Base-by-base conservation (phyloP, 2,113 vertebrate genomes). In the Melozone crissalis region DNA sequence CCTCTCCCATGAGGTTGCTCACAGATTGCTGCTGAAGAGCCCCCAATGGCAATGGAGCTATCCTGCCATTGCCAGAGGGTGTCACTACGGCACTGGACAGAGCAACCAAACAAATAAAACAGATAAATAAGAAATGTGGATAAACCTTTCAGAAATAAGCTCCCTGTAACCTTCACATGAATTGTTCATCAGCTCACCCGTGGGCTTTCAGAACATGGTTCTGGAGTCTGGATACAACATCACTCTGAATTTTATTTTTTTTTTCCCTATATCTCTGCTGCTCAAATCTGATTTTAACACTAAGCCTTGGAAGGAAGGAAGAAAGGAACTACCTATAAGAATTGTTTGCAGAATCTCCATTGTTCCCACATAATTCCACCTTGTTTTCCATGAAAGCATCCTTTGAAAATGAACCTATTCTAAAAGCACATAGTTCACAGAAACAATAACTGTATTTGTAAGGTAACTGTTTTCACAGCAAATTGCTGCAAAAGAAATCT, bases 1-100 rank as follows among this genome's bases (percentile, higher is more conserved):
- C 59, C 75, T 74, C 18, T 65, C 55, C 63, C 24, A 22, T 7
- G 41, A 15, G 69, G 46, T 0, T 30, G 20, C 72, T 87, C 79
- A 23, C 10, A 4, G 4, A 15, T 5, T 26, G 71, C 67, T 74
- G 37, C 67, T 83, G 30, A 44, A 71, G 73, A 43, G 69, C 19
- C 89, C 61, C 55, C 33, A 4, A n/a, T 3, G 44, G 73, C 79
- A 76, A 30, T 6, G 69, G 47, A 89, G 41, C 18, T 39, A 8
- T 69, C 92, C 76, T 90, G 94, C 76, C 86, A 35, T 15, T 90
- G 92, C 96, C 95, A 96, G 95, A 87, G 92, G 94, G 95, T 91
- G 94, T 92, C 95, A 96, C 94, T 80, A 77, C 3, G 82, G 68
- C 80, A 65, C 90, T 26, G 37, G 58, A 78, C 85, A 76, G 39